Evolutionary conservation across 1,140 invertebrate species (phyloP), one percentile per base, ranked within the genome.

Genomic region (Lordiphosa mommai): DNA sequence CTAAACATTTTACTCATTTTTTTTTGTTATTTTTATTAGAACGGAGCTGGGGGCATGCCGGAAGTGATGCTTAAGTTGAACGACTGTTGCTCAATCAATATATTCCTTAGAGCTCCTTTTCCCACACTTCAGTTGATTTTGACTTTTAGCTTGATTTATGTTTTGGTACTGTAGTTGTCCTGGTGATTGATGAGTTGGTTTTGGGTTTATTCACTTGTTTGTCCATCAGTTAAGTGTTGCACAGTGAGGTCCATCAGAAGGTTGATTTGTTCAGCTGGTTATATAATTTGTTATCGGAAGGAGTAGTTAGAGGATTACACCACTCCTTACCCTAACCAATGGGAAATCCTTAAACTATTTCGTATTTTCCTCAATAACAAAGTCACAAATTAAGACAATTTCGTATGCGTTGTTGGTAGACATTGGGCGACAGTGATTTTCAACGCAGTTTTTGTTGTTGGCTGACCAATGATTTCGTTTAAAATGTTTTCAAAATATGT

Each of bases 101-200:
- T 48, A 64, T 51, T 38, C 47, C 57, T 52, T 37, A 38, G 48
- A 30, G 30, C 36, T 41, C 12, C 38, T 32, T 32, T 10, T 12
- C 14, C 12, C 16, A 4, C 20, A 48, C 23, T 9, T 16, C 13
- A n/a, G 16, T 32, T 43, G 13, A 34, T 27, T 48, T 64, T 40
- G 51, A 44, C 57, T 61, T 36, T 61, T 59, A 41, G 58, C 52
- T 64, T 86, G 82, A 86, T 86, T 86, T 86, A 86, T 86, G 72
- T 77, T 57, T 57, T 48, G 33, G 40, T 5, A 6, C 20, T 27
- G 12, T 27, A 23, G 68, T 63, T 69, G 56, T 56, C 29, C 50
- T 37, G 12, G 57, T 86, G 82, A 86, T 86, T 86, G 82, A 86
- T 86, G 82, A 57, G 9, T 27, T 66, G 4, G 51, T 58, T 38